Evolutionary conservation across 1,140 invertebrate species (phyloP).

Genomic region (Homarus americanus): DNA sequence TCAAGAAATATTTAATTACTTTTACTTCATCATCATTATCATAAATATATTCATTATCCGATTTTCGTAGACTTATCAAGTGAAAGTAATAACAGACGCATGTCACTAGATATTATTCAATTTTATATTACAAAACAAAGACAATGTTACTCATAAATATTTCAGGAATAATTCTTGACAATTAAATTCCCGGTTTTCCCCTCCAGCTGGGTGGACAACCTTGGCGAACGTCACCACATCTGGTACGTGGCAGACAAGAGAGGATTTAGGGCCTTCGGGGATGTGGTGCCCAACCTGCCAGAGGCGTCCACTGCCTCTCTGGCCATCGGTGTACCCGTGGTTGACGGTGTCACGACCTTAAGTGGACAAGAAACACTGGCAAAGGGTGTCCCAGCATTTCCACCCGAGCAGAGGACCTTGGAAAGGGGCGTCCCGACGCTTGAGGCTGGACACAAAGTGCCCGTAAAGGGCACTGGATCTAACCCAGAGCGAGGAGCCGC

Average conservation of each 20-base stretch:
- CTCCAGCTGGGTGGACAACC: conserved; percentile 62
- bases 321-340: conserved; percentile 44
- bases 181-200: too few relatives aligned
- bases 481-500: not conserved
- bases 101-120: too few relatives aligned
- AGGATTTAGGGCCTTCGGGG: conserved; percentile 56
- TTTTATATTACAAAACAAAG: too few relatives aligned
- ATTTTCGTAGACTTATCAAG: too few relatives aligned
- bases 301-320: not conserved
- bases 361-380: not conserved
- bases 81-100: too few relatives aligned
- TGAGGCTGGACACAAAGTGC: not conserved
- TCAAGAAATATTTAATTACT: too few relatives aligned
- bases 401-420: not conserved
- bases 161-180: too few relatives aligned
- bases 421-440: not conserved
- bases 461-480: not conserved
- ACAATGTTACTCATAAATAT: too few relatives aligned
- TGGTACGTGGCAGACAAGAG: conserved; percentile 59
- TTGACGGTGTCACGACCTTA: not conserved
- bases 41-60: too few relatives aligned
- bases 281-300: conserved; percentile 6
- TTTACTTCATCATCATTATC: too few relatives aligned
- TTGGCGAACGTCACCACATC: conserved; percentile 12
- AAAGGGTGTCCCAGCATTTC: not conserved